Conservation (phyloP, 2,797 vertebrate genomes). For the Hippoglossus hippoglossus region DNA sequence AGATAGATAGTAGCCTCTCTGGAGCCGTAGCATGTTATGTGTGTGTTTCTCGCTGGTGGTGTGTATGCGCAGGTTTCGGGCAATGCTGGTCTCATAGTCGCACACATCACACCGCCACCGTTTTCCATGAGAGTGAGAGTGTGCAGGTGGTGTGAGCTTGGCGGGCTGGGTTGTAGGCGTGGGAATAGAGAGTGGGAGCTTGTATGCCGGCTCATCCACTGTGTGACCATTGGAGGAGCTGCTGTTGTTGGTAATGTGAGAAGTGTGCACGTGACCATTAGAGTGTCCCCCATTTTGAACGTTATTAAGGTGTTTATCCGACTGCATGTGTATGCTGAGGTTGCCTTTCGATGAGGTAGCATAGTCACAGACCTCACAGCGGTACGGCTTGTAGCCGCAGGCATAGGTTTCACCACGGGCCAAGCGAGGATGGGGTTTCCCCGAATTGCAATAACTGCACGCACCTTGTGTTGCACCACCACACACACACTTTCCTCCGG, state of each 20-base stretch:
- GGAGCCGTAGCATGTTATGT: conserved; percentile 97
- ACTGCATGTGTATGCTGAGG: conserved; percentile 99
- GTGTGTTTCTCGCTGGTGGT: conserved; percentile 98
- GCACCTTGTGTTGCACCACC: conserved; percentile 89
- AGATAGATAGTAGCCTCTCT: conserved; percentile 95
- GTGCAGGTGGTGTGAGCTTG: conserved; percentile 70
- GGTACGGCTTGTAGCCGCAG: conserved; percentile 99
- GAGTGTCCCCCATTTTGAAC: conserved; percentile 91
- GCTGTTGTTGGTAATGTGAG: conserved; percentile 62
- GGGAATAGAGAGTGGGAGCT: conserved; percentile 61
- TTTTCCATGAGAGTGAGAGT: conserved; percentile 75
- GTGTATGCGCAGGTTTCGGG: conserved; percentile 98
- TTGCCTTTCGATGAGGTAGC: conserved; percentile 99
- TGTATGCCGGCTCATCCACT: conserved; percentile 71
- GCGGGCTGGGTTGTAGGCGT: conserved; percentile 54
- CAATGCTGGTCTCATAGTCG: conserved; percentile 98
- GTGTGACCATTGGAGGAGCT: conserved; percentile 61
- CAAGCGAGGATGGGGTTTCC: conserved; percentile 96
- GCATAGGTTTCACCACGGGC: conserved; percentile 98
- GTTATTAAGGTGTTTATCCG: conserved; percentile 99
- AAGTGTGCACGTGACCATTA: conserved; percentile 54
- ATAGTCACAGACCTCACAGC: conserved; percentile 99
- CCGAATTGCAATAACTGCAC: conserved; percentile 94
- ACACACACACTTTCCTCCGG: conserved; percentile 83
- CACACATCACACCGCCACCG: conserved; percentile 98